These are phyloP conservation scores for Drepana arcuata DNA, from an alignment of 1,140 invertebrate genomes.

Conservation along the genomic window DNA sequence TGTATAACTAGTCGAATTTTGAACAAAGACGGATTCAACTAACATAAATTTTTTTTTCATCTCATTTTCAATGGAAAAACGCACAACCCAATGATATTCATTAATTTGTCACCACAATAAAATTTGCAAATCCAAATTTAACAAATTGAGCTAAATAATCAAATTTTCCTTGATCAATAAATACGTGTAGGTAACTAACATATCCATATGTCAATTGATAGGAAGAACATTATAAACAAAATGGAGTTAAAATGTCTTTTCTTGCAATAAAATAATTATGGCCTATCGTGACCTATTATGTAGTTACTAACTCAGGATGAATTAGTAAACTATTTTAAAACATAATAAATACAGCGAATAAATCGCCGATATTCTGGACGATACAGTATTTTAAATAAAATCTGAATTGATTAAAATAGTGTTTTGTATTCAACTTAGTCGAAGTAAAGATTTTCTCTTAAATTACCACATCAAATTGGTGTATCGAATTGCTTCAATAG, in stretches of 20 bases:
- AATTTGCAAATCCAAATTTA: conserved; percentile 44
- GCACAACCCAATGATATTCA: conserved; percentile 46
- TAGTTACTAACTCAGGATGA: too few relatives aligned
- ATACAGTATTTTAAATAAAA: too few relatives aligned
- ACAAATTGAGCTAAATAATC: conserved; percentile 44
- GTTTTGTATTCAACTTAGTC: not conserved
- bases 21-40: conserved; percentile 49
- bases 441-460: not conserved
- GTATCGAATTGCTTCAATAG: conserved; percentile 2
- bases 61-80: conserved; percentile 40
- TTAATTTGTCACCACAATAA: conserved; percentile 24
- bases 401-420: too few relatives aligned
- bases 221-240: too few relatives aligned
- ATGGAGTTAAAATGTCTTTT: too few relatives aligned
- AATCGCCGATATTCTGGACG: too few relatives aligned
- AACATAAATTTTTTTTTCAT: conserved; percentile 22
- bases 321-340: too few relatives aligned
- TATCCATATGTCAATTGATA: too few relatives aligned
- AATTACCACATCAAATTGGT: not conserved
- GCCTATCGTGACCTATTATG: too few relatives aligned
- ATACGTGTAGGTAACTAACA: too few relatives aligned
- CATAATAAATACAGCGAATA: too few relatives aligned
- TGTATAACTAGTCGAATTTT: conserved; percentile 32
- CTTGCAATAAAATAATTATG: too few relatives aligned
- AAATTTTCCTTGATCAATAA: not conserved